Evolutionary conservation across 2,113 vertebrate genomes (phyloP).

Genomic region (Balaeniceps rex): DNA sequence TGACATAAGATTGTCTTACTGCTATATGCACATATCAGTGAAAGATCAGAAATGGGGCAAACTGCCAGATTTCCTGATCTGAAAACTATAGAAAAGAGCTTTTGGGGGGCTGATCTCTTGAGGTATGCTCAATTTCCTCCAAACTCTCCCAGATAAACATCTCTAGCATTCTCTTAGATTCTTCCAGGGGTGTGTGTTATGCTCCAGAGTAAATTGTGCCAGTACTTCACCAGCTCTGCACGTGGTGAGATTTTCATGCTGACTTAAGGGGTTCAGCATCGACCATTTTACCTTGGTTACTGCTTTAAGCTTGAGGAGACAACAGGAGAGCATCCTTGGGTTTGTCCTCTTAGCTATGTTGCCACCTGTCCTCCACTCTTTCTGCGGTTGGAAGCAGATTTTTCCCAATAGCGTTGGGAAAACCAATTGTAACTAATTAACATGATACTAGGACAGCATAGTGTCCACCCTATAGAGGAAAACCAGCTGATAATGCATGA

Average conservation of each 20-base stretch:
- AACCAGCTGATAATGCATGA: not conserved
- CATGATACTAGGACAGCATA: not conserved
- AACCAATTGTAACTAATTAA: not conserved
- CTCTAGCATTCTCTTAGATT: not conserved
- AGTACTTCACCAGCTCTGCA: not conserved
- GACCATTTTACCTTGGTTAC: not conserved
- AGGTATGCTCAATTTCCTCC: not conserved
- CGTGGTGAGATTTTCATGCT: not conserved
- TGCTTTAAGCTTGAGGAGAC: not conserved
- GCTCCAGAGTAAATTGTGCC: not conserved
- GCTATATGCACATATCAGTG: not conserved
- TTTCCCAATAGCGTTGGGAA: not conserved
- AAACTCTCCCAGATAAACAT: not conserved
- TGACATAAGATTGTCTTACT: not conserved
- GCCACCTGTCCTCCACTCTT: not conserved
- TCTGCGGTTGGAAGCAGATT: not conserved
- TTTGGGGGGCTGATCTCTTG: not conserved
- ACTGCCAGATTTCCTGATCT: not conserved
- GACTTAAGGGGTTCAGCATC: accelerated
- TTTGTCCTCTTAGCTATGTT: not conserved
- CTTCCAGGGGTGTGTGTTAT: not conserved
- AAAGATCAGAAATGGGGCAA: not conserved
- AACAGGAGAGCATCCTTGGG: not conserved
- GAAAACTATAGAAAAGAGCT: not conserved
- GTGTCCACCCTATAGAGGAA: not conserved